phyloP scores from a whole-genome alignment of 2,797 vertebrate genomes.

The Coregonus suidteri region DNA sequence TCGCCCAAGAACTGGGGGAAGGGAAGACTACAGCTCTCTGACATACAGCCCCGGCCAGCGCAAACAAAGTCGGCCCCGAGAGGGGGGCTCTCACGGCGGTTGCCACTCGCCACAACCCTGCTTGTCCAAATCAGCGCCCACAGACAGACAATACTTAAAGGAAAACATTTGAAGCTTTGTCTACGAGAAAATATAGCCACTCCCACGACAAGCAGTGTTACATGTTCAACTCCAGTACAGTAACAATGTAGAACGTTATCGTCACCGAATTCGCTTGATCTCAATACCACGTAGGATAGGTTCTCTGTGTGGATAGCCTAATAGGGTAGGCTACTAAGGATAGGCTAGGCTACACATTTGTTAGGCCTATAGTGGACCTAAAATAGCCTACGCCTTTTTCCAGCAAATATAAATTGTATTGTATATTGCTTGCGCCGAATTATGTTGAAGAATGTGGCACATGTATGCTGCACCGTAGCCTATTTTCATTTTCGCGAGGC shows the following conservation, averaged over 20 bases:
- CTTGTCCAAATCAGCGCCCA: slow-evolving; percentile 48
- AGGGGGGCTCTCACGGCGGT: slow-evolving; percentile 75
- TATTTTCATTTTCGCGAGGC: slow-evolving; percentile 73
- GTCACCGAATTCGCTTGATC: slow-evolving; percentile 52
- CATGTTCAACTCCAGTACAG: slow-evolving; percentile 68
- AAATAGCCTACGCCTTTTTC: slow-evolving; percentile 56
- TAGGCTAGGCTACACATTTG: slow-evolving; percentile 60
- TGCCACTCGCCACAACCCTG: slow-evolving; percentile 69
- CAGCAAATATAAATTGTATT: slow-evolving; percentile 41
- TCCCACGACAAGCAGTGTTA: slow-evolving; percentile 42
- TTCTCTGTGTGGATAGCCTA: not conserved
- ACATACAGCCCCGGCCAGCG: slow-evolving; percentile 77
- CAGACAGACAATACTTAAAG: slow-evolving; percentile 34
- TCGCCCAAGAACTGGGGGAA: slow-evolving; percentile 73
- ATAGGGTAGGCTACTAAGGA: slow-evolving; percentile 48
- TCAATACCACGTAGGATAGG: not conserved
- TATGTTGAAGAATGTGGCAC: slow-evolving; percentile 71
- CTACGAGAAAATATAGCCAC: slow-evolving; percentile 30
- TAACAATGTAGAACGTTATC: slow-evolving; percentile 76
- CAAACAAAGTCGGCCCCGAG: slow-evolving; percentile 81
- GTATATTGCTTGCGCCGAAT: slow-evolving; percentile 70
- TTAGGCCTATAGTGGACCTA: slow-evolving; percentile 60
- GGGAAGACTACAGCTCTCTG: slow-evolving; percentile 73
- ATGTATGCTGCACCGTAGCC: slow-evolving; percentile 75
- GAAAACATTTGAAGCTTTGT: slow-evolving; percentile 33